These are phyloP conservation scores for Paraescarpia echinospica DNA, from an alignment of 1,140 invertebrate genomes.

Conservation along the genomic window DNA sequence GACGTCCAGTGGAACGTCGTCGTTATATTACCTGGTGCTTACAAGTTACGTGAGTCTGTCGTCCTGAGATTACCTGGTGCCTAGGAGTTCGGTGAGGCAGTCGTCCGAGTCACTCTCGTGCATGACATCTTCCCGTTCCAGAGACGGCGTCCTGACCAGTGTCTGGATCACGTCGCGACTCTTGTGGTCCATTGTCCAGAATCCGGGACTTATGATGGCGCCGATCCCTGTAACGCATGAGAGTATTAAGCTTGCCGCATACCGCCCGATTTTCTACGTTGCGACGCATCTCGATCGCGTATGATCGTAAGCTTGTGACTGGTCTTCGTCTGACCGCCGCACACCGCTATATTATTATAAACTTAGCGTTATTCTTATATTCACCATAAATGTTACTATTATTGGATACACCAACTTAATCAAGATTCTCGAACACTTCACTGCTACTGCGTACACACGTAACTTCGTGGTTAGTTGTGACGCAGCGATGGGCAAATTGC, in stretches of 20 bases:
- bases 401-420: too few species aligned
- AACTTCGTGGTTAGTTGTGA: too few species aligned
- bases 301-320: too few species aligned
- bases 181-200: conserved; percentile 41
- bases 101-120: conserved; percentile 43
- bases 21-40: background rate
- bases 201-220: conserved; percentile 34
- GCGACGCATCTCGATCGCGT: too few species aligned
- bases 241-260: background rate
- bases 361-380: too few species aligned
- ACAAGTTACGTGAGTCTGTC: background rate
- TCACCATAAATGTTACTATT: too few species aligned
- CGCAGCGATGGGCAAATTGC: too few species aligned
- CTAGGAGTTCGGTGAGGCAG: conserved; percentile 45
- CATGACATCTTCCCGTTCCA: conserved; percentile 36
- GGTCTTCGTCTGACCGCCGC: too few species aligned
- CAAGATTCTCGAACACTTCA: too few species aligned
- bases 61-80: conserved; percentile 35
- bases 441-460: too few species aligned
- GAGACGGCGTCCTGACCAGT: conserved; percentile 30
- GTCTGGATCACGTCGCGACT: conserved; percentile 32
- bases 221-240: conserved; percentile 37
- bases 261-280: too few species aligned
- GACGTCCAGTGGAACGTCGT: background rate
- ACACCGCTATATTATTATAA: too few species aligned